Conservation (phyloP, 2,113 vertebrate species). For the Chloropsis cyanopogon region DNA sequence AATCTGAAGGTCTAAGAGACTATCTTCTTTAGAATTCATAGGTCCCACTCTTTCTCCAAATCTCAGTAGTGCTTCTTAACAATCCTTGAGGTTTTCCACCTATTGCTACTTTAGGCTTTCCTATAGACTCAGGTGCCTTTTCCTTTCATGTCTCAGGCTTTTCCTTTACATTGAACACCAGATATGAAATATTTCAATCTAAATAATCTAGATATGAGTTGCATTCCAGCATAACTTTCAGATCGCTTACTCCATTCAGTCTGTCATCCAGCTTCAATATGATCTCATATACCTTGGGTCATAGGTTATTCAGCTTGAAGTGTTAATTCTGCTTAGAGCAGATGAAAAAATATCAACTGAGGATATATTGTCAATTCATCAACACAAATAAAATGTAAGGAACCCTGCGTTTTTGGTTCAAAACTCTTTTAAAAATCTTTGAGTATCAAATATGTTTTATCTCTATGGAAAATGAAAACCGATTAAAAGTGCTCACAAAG, state of each 20-base stretch:
- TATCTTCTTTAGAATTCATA: background rate
- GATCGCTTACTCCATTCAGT: background rate
- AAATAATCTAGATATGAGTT: background rate
- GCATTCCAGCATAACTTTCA: background rate
- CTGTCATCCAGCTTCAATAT: background rate
- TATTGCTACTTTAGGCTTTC: background rate
- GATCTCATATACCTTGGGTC: background rate
- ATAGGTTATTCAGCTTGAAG: background rate
- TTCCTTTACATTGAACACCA: background rate
- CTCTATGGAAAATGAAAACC: background rate
- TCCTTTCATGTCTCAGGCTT: background rate
- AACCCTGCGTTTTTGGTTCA: accelerated
- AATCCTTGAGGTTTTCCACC: background rate
- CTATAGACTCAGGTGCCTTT: background rate
- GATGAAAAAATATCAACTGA: background rate
- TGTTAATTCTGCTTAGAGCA: background rate
- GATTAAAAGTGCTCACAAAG: background rate
- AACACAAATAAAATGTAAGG: background rate
- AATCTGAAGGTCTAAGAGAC: background rate
- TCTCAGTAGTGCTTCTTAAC: background rate
- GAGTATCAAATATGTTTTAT: background rate
- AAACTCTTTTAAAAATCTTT: background rate
- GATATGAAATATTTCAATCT: background rate
- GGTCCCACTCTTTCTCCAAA: background rate
- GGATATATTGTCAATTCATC: background rate